phyloP scores from a whole-genome alignment of 2,113 vertebrate genomes.

The Cyprinodon variegatus region DNA sequence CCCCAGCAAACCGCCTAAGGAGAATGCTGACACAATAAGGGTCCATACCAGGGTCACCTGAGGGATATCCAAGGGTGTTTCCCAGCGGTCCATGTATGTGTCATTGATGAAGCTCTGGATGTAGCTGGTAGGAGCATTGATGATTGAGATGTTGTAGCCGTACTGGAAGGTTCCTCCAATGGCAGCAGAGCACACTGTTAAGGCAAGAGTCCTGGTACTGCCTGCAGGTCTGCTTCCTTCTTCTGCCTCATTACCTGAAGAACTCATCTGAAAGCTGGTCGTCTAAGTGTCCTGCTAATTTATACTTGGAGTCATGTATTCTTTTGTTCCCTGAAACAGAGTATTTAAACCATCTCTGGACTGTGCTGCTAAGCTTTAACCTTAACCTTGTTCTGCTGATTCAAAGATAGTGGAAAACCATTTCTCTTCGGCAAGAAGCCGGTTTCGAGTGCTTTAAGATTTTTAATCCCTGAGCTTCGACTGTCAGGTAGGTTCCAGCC shows the following conservation, averaged over 20 bases:
- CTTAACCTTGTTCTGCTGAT: neutral
- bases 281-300: neutral
- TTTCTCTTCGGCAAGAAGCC: neutral
- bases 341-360: fast-evolving
- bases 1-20: conserved; percentile 85
- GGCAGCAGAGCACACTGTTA: conserved; percentile 85
- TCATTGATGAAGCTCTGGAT: conserved; percentile 88
- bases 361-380: neutral
- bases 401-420: neutral
- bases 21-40: conserved; percentile 83
- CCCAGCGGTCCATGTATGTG: conserved; percentile 82
- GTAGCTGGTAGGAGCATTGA: conserved; percentile 86
- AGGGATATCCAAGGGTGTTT: conserved; percentile 57
- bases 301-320: too few species aligned
- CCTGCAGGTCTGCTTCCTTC: conserved; percentile 18
- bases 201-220: conserved; percentile 69
- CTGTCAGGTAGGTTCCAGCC: conserved; percentile 13
- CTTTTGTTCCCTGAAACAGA: too few species aligned
- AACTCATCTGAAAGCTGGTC: conserved; percentile 23
- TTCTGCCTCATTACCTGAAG: conserved; percentile 2
- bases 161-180: conserved; percentile 94
- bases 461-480: neutral
- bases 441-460: fast-evolving
- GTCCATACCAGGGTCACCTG: conserved; percentile 87
- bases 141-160: conserved; percentile 91